Conservation (phyloP, 2,113 vertebrate species). For the Cebus imitator region DNA sequence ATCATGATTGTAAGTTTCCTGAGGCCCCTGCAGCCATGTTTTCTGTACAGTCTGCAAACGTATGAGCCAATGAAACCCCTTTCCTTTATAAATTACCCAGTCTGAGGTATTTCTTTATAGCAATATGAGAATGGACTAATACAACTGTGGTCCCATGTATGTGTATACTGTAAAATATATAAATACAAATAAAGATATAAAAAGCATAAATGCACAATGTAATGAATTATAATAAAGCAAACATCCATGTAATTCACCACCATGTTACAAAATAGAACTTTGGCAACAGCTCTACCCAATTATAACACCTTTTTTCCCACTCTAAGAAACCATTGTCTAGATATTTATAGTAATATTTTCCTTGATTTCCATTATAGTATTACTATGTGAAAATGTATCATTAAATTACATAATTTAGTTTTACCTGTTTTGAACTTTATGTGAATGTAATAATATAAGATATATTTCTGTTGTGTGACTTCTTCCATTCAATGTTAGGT, state of each 20-base stretch:
- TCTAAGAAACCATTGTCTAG: not conserved
- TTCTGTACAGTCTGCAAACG: too few relatives aligned
- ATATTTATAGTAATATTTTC: not conserved
- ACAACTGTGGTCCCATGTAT: not conserved
- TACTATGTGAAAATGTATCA: conserved; percentile 1
- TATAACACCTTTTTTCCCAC: not conserved
- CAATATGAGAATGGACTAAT: too few relatives aligned
- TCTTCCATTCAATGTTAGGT: not conserved
- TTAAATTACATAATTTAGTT: conserved; percentile 2
- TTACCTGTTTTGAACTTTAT: not conserved
- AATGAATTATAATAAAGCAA: not conserved
- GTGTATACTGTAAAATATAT: not conserved
- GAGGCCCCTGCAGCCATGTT: too few relatives aligned
- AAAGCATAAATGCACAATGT: not conserved
- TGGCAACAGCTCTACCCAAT: not conserved
- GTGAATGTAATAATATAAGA: not conserved
- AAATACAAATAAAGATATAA: not conserved
- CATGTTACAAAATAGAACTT: not conserved
- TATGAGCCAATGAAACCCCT: too few relatives aligned
- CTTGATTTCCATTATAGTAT: not conserved
- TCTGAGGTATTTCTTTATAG: too few relatives aligned
- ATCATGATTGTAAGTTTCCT: too few relatives aligned
- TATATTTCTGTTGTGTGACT: not conserved
- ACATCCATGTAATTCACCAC: not conserved
- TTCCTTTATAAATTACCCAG: too few relatives aligned